Base-by-base conservation (phyloP, 2,113 vertebrate species). In the Erpornis zantholeuca region DNA sequence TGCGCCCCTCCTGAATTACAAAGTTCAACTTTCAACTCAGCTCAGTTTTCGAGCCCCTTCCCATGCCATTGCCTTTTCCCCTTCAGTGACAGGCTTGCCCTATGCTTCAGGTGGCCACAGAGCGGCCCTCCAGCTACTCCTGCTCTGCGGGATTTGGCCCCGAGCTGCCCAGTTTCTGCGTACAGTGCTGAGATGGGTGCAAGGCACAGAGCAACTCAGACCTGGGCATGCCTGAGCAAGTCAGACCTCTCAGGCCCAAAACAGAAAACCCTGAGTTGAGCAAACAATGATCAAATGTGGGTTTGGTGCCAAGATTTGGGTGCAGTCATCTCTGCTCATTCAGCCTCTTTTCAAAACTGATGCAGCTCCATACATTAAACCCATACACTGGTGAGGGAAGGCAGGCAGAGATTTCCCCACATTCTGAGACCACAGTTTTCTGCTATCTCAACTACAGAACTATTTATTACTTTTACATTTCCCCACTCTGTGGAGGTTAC, bases 291-390 rank as follows among this genome's bases (percentile, higher is more conserved):
- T n/a, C 15, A 69, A 6, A 57, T 27, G 17, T 22, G 33, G 27
- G 4, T 44, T 76, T 82, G 45, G 53, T 0, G 0, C 25, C 45
- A 54, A 68, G 31, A 56, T 50, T 69, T 35, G 33, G 4, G 8
- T 49, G 36, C 1, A 0, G 45, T 20, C 54, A 65, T 20, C 45
- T 45, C n/a, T 15, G 5, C 45, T 60, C 69, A 57, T 77, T 29
- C 42, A 90, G 42, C 7, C 15, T 49, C 42, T 72, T 92, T 73
- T 50, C 54, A 83, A 50, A 42, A 38, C 6, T n/a, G 16, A 44
- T 76, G 33, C 5, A 76, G 14, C 29, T 60, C n/a, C 29, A 8
- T 64, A 56, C n/a, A 73, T 33, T 15, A 59, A 89, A 71, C 8
- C 7, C 27, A 36, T 20, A 23, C 2, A 9, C 11, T 59, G 47